Evolutionary conservation across 2,797 vertebrate genomes (phyloP).

Genomic region (Coccyzus lansbergi): DNA sequence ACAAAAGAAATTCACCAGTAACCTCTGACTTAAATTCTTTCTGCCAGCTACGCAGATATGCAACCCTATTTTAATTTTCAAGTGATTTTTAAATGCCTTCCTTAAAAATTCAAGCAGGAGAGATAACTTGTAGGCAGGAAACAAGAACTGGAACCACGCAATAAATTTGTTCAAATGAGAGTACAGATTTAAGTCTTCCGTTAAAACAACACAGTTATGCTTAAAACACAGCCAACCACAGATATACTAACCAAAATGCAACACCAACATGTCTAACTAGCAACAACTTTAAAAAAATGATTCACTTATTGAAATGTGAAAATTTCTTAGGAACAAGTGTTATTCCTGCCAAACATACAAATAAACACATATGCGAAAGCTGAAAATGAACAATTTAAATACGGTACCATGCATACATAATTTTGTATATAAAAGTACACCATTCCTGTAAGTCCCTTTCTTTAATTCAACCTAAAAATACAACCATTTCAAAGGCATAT

Average conservation of each 20-base stretch:
- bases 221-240: neutral
- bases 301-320: slow-evolving; percentile 8
- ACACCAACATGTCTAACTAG: slow-evolving; percentile 27
- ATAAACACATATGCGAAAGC: slow-evolving; percentile 24
- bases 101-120: neutral
- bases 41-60: neutral
- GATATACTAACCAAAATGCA: slow-evolving; percentile 27
- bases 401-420: neutral
- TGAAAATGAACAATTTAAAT: neutral
- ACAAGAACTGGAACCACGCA: neutral
- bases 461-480: neutral
- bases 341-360: slow-evolving; percentile 34
- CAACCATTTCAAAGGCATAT: neutral
- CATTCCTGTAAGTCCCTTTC: neutral
- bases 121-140: neutral
- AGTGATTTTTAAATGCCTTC: neutral
- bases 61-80: neutral
- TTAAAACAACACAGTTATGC: neutral
- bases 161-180: neutral
- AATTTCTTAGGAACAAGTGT: neutral
- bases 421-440: neutral
- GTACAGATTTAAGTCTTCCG: neutral
- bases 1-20: neutral
- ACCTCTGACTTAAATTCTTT: neutral
- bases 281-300: neutral